Percentiles rank a stretch among this genome's conserved stretches.
These are phyloP conservation scores for Cacoxenus indagator DNA, from an alignment of 2,888 invertebrate species.

Conservation along the genomic window DNA sequence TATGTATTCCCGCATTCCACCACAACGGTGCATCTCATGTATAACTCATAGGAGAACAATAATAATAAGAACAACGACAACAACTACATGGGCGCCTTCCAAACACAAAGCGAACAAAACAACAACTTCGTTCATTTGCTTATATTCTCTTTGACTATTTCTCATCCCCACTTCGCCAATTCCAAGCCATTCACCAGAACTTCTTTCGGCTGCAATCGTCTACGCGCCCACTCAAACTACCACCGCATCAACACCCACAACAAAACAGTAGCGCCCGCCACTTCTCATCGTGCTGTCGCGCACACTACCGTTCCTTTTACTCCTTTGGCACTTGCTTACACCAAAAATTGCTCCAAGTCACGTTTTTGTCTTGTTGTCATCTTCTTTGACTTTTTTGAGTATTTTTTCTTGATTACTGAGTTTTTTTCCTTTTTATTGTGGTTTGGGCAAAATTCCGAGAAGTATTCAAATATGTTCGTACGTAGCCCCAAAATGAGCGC, in stretches of 20 bases:
- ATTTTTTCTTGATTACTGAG: slow-evolving; percentile 43
- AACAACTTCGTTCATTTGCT: no score
- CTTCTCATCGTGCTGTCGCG: no score
- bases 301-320: no score
- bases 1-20: no score
- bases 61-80: not conserved
- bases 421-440: slow-evolving; percentile 31
- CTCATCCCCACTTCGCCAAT: no score
- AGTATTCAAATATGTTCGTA: slow-evolving; percentile 58
- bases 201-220: not conserved
- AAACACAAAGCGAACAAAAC: no score
- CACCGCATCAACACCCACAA: not conserved
- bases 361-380: slow-evolving; percentile 36
- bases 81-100: no score
- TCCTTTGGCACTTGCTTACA: no score
- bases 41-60: not conserved
- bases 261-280: no score
- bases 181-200: not conserved
- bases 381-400: slow-evolving; percentile 6
- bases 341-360: slow-evolving; percentile 39
- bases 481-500: not conserved
- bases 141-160: no score
- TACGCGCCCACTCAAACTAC: not conserved
- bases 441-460: slow-evolving; percentile 55
- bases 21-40: no score